A percentile compares a stretch with the other conserved stretches of the same genome.
Evolutionary conservation across 2,888 invertebrate species (phyloP).

Genomic region (Agrotis clavis): DNA sequence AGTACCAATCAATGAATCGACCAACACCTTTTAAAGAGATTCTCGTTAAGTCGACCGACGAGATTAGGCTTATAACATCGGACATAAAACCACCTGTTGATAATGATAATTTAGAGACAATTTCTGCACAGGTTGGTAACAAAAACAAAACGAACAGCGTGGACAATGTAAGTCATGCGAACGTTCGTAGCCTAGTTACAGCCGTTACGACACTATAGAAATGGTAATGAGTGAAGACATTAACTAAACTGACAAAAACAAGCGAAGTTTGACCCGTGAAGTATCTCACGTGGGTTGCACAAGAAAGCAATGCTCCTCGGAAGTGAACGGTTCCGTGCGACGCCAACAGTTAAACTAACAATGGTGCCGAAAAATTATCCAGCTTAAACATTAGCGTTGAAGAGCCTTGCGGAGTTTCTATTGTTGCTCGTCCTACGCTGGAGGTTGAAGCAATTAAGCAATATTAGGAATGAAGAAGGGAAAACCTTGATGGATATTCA

Average conservation of each 20-base stretch:
- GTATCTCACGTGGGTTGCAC: conserved; percentile 78
- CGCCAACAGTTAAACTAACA: conserved; percentile 73
- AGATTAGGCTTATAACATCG: conserved; percentile 40
- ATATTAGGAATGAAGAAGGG: conserved; percentile 79
- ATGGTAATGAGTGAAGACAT: conserved; percentile 76
- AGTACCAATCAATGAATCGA: conserved; percentile 58
- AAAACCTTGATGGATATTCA: conserved; percentile 78
- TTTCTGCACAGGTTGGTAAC: conserved; percentile 49
- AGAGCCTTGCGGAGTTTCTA: conserved; percentile 79
- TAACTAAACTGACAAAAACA: conserved; percentile 74
- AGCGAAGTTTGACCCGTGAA: conserved; percentile 73
- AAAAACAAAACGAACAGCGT: conserved; percentile 57
- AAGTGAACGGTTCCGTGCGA: conserved; percentile 82
- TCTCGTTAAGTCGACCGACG: conserved; percentile 20
- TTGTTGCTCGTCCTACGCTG: conserved; percentile 78
- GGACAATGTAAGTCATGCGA: conserved; percentile 71
- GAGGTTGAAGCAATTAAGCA: conserved; percentile 86
- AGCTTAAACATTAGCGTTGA: conserved; percentile 75
- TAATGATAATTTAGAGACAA: conserved; percentile 44
- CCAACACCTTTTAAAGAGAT: conserved; percentile 54
- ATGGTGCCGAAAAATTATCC: conserved; percentile 78
- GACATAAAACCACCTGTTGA: conserved; percentile 35
- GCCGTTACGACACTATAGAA: conserved; percentile 72
- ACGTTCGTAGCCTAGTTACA: conserved; percentile 73
- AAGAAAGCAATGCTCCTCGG: conserved; percentile 78